Conservation (phyloP, 2,113 vertebrate species). For the Corythoichthys haematopterus region DNA sequence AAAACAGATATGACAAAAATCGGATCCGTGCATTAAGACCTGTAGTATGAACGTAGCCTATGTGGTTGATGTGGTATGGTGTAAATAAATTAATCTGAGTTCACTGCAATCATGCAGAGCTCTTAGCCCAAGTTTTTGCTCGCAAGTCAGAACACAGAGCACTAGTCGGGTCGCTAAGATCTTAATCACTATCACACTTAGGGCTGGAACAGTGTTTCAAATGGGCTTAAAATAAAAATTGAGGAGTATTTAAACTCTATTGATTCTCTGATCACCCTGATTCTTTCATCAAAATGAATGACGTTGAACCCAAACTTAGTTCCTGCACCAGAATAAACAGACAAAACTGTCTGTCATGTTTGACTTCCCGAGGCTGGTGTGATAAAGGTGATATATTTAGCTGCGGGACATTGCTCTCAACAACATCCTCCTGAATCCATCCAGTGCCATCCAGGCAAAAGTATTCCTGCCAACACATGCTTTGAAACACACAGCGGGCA, state of each 20-base stretch:
- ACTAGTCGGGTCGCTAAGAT: no score
- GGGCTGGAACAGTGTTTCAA: no score
- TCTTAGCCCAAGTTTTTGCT: no score
- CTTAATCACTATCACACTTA: no score
- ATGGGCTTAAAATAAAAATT: not conserved
- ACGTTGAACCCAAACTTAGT: not conserved
- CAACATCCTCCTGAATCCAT: slow-evolving; percentile 13
- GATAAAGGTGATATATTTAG: slow-evolving; percentile 20
- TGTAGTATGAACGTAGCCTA: no score
- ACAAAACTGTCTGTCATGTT: slow-evolving; percentile 6
- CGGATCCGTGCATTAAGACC: no score
- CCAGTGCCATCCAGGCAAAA: slow-evolving; percentile 13
- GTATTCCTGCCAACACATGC: slow-evolving; percentile 34
- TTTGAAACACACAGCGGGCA: slow-evolving; percentile 49
- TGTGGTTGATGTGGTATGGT: no score
- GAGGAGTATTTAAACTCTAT: not conserved
- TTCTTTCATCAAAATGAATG: not conserved
- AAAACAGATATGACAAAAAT: no score
- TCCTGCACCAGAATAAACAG: not conserved
- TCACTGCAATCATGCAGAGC: no score
- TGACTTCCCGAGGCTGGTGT: slow-evolving; percentile 7
- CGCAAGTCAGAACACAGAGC: no score
- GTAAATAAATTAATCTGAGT: no score
- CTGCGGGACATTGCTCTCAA: slow-evolving; percentile 9
- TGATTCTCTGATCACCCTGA: no score